Conservation (phyloP, 30 jellyfish, hydroid and myxozoan genomes). For the Sanderia malayensis region DNA sequence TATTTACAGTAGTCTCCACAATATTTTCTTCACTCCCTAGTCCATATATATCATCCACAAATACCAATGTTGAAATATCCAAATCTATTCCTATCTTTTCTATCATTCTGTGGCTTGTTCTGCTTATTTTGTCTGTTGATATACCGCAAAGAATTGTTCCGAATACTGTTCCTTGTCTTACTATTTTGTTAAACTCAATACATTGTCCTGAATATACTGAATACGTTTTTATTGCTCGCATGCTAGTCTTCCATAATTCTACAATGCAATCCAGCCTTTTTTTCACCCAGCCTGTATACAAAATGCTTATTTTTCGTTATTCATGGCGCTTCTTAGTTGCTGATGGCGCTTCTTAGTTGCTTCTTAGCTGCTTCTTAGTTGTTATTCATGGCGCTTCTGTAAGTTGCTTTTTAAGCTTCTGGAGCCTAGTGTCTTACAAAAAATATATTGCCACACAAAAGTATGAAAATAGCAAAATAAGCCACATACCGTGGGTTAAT, state of each 20-base stretch:
- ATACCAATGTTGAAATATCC: not conserved
- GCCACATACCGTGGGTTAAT: constrained; percentile 45
- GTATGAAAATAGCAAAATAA: constrained; percentile 12
- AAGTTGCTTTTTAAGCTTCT: too few relatives aligned
- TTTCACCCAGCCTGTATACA: too few relatives aligned
- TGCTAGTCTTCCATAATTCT: not conserved
- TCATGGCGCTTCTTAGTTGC: not conserved
- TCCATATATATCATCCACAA: not conserved
- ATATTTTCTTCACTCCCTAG: not conserved
- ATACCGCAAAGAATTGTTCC: not conserved
- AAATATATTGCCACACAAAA: too few relatives aligned
- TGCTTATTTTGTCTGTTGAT: not conserved
- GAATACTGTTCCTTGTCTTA: too few relatives aligned
- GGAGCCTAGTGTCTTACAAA: too few relatives aligned
- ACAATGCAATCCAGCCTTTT: not conserved
- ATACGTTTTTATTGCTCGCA: not conserved
- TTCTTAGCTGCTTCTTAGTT: too few relatives aligned
- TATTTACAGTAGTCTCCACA: not conserved
- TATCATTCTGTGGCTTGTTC: not conserved
- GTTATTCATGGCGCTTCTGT: too few relatives aligned
- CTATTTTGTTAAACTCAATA: too few relatives aligned
- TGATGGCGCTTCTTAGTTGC: not conserved
- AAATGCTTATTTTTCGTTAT: too few relatives aligned
- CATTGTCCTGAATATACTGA: not conserved
- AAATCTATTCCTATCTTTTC: not conserved